Percentiles rank a stretch among this genome's conserved stretches.
Conservation (phyloP, 2,113 vertebrate genomes). For the Prietella phreatophila region DNA sequence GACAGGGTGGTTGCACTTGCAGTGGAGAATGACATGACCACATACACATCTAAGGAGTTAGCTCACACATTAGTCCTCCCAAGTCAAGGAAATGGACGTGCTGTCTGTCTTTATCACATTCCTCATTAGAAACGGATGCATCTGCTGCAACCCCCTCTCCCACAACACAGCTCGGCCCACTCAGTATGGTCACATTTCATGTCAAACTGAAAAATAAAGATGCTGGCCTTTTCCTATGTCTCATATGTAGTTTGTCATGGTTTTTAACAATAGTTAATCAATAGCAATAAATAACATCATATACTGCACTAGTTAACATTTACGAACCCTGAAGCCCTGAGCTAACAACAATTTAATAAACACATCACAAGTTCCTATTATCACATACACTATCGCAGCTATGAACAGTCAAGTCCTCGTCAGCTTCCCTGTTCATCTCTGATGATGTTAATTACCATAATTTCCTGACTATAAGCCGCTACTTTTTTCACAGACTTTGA, state of each 20-base stretch:
- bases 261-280: not conserved
- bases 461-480: too few species aligned
- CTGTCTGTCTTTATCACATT: constrained; percentile 45
- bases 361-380: not conserved
- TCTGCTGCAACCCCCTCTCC: not conserved
- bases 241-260: not conserved
- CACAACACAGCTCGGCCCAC: not conserved
- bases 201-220: constrained; percentile 30
- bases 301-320: not conserved
- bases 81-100: constrained; percentile 36
- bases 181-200: constrained; percentile 5
- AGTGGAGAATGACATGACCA: constrained; percentile 28
- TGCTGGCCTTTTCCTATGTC: constrained; percentile 20
- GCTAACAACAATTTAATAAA: not conserved
- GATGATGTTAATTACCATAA: not conserved
- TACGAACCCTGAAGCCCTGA: not conserved
- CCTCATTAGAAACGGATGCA: constrained; percentile 40
- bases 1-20: constrained; percentile 34
- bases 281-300: not conserved
- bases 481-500: too few species aligned
- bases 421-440: not conserved
- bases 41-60: constrained; percentile 36
- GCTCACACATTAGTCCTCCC: constrained; percentile 29
- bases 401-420: not conserved
- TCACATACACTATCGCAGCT: not conserved